Conservation (phyloP, 2,113 vertebrate genomes). For the Colistium nudipinnis region DNA sequence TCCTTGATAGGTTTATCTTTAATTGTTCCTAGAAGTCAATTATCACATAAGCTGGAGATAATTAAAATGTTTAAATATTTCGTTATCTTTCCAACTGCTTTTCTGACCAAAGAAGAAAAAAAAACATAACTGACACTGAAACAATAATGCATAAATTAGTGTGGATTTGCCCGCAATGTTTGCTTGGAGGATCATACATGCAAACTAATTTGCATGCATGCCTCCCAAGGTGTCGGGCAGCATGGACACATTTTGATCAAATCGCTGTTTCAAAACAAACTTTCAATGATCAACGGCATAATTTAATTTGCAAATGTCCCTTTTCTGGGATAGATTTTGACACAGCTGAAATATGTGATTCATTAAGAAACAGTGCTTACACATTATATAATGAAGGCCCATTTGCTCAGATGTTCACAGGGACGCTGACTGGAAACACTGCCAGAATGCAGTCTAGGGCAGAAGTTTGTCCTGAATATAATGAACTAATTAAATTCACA, state of each 20-base stretch:
- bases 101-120: neutral
- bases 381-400: neutral
- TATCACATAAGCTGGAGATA: neutral
- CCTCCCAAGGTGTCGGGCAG: neutral
- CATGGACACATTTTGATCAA: neutral
- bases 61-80: neutral
- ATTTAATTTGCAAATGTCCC: neutral
- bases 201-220: slow-evolving; percentile 1
- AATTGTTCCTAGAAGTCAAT: neutral
- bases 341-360: neutral
- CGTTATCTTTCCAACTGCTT: neutral
- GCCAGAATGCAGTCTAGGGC: neutral
- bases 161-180: slow-evolving; percentile 1
- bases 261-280: neutral
- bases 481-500: neutral
- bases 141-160: slow-evolving; percentile 5
- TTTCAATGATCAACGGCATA: neutral
- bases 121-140: slow-evolving; percentile 1
- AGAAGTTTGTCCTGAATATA: neutral
- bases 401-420: neutral
- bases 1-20: neutral
- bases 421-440: neutral
- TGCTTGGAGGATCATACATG: neutral
- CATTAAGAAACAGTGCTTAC: neutral
- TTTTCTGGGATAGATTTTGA: neutral